phyloP scores from a whole-genome alignment of 2,113 vertebrate genomes.

The Pomatostomus ruficeps region DNA sequence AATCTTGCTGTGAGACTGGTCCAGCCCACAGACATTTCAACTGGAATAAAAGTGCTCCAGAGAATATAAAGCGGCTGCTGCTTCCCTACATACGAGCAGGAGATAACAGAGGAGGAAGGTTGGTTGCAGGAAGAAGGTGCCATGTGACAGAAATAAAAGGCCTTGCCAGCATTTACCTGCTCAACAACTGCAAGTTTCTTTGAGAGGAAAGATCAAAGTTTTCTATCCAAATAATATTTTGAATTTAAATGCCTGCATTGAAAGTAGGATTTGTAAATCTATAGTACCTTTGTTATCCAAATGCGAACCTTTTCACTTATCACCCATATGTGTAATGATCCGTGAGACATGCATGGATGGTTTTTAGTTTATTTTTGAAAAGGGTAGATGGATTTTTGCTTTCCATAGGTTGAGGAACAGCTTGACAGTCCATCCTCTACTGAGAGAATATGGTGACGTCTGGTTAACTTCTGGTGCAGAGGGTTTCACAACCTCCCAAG shows the following conservation, averaged over 20 bases:
- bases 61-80: not conserved
- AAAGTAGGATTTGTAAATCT: not conserved
- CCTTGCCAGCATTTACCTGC: not conserved
- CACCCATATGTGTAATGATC: not conserved
- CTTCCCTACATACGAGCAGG: not conserved
- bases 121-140: not conserved
- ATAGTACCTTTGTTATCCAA: not conserved
- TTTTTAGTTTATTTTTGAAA: not conserved
- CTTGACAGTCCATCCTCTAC: not conserved
- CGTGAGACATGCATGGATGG: not conserved
- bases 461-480: not conserved
- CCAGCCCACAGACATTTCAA: not conserved
- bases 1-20: not conserved
- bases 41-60: not conserved
- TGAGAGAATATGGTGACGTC: not conserved
- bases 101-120: not conserved
- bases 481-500: not conserved
- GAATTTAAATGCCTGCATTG: not conserved
- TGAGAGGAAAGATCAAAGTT: not conserved
- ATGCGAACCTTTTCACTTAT: not conserved
- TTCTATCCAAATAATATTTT: not conserved
- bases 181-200: not conserved
- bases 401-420: not conserved
- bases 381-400: not conserved
- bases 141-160: not conserved